Evolutionary conservation across 2,797 vertebrate species (phyloP).

Genomic region (Onychomys torridus): DNA sequence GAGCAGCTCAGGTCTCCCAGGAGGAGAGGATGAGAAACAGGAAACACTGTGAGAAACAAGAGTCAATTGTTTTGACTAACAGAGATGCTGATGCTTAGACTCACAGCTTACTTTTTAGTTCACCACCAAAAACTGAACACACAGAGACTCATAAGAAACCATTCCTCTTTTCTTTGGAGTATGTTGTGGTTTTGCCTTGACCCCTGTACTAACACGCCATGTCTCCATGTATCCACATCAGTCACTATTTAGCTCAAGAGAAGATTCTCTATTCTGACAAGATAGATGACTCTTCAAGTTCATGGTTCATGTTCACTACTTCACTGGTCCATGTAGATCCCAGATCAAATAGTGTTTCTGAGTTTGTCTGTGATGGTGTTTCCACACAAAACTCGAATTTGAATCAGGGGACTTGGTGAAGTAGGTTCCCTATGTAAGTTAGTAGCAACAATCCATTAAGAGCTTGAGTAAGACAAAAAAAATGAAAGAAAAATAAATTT

Average conservation of each 20-base stretch:
- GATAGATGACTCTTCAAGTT: background rate
- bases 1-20: slow-evolving; percentile 38
- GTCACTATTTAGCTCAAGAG: background rate
- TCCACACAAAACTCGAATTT: background rate
- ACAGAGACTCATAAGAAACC: background rate
- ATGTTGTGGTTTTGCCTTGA: background rate
- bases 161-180: background rate
- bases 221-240: accelerated
- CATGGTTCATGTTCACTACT: background rate
- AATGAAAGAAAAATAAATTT: background rate
- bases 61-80: background rate
- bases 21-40: background rate
- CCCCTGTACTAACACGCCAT: background rate
- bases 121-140: background rate
- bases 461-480: background rate
- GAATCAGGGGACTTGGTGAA: background rate
- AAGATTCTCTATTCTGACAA: background rate
- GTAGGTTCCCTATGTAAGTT: background rate
- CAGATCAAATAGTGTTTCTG: background rate
- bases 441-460: background rate
- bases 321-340: background rate
- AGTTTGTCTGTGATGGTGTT: background rate
- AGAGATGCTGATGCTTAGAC: background rate
- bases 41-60: background rate
- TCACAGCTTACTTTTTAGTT: background rate